phyloP scores from a whole-genome alignment of 2,113 vertebrate species.

The Cochlearius cochlearius region DNA sequence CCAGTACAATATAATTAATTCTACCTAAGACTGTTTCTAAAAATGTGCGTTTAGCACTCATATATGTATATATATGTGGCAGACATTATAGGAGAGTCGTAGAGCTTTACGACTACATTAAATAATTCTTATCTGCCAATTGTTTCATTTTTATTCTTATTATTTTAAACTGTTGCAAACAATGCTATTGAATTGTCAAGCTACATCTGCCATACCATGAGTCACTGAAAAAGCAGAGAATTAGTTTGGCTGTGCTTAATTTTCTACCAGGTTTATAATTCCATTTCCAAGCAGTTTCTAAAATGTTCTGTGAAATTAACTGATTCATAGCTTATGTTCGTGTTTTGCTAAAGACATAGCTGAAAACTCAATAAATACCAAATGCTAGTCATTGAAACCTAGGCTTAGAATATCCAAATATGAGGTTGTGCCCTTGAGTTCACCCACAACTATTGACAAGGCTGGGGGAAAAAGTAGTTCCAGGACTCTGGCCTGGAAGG shows the following conservation, averaged over 20 bases:
- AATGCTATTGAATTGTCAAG: not conserved
- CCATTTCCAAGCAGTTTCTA: not conserved
- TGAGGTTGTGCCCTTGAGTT: not conserved
- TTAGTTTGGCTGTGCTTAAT: not conserved
- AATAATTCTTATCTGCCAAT: not conserved
- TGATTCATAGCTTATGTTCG: not conserved
- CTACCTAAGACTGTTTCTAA: not conserved
- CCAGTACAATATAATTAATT: not conserved
- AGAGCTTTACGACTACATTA: not conserved
- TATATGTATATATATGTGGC: not conserved
- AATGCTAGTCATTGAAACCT: fast-evolving
- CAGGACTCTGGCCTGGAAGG: not conserved
- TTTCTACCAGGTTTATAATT: not conserved
- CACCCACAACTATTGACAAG: not conserved
- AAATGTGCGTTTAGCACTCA: not conserved
- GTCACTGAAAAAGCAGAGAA: not conserved
- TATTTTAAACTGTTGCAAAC: not conserved
- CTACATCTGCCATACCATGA: not conserved
- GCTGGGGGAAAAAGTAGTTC: not conserved
- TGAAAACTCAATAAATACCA: not conserved
- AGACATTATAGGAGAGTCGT: not conserved
- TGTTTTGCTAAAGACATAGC: fast-evolving
- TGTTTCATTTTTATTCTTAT: not conserved
- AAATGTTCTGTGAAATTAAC: not conserved
- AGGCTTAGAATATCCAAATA: not conserved